A percentile compares a stretch with the other conserved stretches of the same genome.
Conservation (phyloP, 2,113 vertebrate genomes). For the Paracanthobrama guichenoti region DNA sequence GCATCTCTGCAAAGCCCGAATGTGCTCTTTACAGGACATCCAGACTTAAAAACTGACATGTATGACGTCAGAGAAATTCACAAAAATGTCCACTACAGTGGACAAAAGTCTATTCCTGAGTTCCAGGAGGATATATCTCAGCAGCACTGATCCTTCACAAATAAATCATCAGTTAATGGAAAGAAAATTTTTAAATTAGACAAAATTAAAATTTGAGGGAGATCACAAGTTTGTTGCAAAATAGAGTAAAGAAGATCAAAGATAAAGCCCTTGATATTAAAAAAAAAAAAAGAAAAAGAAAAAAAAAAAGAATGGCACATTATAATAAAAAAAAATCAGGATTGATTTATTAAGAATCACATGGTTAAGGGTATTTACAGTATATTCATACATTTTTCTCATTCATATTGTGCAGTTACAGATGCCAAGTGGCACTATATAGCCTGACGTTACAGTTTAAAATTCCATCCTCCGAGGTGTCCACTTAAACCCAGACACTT, state of each 20-base stretch:
- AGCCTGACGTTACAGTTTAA: not conserved
- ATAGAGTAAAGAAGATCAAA: not conserved
- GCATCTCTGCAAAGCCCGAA: too few relatives aligned
- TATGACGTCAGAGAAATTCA: too few relatives aligned
- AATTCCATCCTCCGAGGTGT: constrained; percentile 9
- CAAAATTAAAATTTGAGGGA: not conserved
- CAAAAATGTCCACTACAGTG: too few relatives aligned
- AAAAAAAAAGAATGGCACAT: too few relatives aligned
- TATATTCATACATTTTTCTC: not conserved
- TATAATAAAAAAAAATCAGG: too few relatives aligned
- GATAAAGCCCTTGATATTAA: not conserved
- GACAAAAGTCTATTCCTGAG: too few relatives aligned
- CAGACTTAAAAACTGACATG: too few relatives aligned
- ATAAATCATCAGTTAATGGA: not conserved
- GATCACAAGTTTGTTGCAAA: not conserved
- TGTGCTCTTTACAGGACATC: too few relatives aligned
- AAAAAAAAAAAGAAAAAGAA: not conserved
- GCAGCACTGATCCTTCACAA: not conserved
- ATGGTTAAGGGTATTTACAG: not conserved
- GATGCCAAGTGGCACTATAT: not conserved
- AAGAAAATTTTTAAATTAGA: not conserved
- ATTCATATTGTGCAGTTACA: not conserved
- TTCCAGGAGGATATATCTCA: not conserved
- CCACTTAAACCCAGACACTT: constrained; percentile 19
- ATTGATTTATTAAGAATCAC: not conserved